A percentile compares a stretch with the other conserved stretches of the same genome.
These are phyloP conservation scores for Nestor notabilis DNA, from an alignment of 2,113 vertebrate species.

Conservation along the genomic window DNA sequence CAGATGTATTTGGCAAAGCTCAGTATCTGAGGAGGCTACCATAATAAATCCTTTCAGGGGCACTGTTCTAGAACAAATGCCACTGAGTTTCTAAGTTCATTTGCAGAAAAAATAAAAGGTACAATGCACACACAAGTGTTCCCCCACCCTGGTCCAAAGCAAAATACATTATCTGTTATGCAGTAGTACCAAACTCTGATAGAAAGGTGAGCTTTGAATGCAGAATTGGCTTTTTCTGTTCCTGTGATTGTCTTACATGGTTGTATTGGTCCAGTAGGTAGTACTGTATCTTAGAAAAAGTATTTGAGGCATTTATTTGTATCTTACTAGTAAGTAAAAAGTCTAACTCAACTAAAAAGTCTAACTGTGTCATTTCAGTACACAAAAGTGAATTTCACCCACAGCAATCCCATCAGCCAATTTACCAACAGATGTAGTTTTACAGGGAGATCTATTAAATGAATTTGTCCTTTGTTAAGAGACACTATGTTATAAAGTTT, in stretches of 20 bases:
- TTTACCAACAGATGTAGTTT: conserved; percentile 60
- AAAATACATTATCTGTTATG: neutral
- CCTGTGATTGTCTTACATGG: neutral
- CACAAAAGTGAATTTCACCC: neutral
- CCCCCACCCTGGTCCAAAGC: neutral
- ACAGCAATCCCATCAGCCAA: neutral
- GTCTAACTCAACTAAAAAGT: neutral
- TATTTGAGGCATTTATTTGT: neutral
- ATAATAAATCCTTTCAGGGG: neutral
- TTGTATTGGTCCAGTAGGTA: fast-evolving
- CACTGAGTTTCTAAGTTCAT: neutral
- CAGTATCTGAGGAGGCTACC: neutral
- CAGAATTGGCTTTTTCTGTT: neutral
- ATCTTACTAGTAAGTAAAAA: neutral
- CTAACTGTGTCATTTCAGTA: neutral
- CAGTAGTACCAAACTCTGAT: neutral
- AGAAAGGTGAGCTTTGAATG: neutral
- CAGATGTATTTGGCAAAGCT: neutral
- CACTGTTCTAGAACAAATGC: neutral
- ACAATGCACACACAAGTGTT: neutral
- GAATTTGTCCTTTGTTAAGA: conserved; percentile 58
- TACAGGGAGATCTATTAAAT: conserved; percentile 57
- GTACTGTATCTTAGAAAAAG: neutral
- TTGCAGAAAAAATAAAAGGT: neutral
- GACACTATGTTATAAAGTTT: conserved; percentile 43